A percentile compares a stretch with the other conserved stretches of the same genome.
phyloP scores from a whole-genome alignment of 2,888 invertebrate genomes.

The Argyresthia albistria region DNA sequence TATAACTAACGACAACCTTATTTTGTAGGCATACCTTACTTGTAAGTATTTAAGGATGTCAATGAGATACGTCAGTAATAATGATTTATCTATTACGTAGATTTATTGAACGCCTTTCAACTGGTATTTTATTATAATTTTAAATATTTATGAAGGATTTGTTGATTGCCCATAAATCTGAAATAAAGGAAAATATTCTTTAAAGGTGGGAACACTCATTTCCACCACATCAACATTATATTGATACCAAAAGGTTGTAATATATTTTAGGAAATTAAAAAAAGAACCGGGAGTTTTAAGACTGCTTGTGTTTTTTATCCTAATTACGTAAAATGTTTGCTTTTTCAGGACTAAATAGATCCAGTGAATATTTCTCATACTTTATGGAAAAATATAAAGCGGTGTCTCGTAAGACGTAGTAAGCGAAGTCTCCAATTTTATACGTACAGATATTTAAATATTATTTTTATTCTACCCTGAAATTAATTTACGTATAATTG shows the following conservation, averaged over 20 bases:
- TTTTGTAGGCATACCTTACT: slow-evolving; percentile 38
- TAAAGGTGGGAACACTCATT: too few species aligned
- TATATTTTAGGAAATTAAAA: neutral
- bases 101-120: too few species aligned
- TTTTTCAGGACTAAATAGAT: too few species aligned
- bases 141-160: too few species aligned
- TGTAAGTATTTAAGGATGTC: neutral
- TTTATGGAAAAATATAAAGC: neutral
- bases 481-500: slow-evolving; percentile 92
- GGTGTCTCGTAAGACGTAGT: slow-evolving; percentile 19
- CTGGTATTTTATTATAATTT: too few species aligned
- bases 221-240: too few species aligned
- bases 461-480: slow-evolving; percentile 78
- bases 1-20: slow-evolving; percentile 63
- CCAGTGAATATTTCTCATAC: too few species aligned
- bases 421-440: slow-evolving; percentile 49
- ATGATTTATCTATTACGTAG: too few species aligned
- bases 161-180: too few species aligned
- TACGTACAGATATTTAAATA: slow-evolving; percentile 36
- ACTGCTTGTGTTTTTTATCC: neutral
- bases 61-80: too few species aligned
- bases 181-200: too few species aligned
- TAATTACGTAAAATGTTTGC: too few species aligned
- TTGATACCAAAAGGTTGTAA: neutral
- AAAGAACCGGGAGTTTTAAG: neutral